Base-by-base conservation (phyloP, 2,113 vertebrate genomes). In the Anolis sagrei region DNA sequence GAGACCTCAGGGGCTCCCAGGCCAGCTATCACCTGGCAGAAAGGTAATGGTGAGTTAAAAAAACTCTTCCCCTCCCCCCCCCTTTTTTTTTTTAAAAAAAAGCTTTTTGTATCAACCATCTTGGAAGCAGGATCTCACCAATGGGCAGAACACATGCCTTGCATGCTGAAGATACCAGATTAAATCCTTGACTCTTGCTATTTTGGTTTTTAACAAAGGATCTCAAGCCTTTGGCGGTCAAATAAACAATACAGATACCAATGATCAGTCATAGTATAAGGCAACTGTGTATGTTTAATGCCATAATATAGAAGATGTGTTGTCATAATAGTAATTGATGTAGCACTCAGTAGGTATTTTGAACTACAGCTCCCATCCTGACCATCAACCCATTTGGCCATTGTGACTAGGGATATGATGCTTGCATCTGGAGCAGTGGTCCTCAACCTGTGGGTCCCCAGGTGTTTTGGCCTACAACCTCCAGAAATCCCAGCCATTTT, bases 11-110 rank as follows among this genome's bases (percentile, higher is more conserved):
- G 99, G 77, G 99, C 99, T 0, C 99, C 99, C 0, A 96, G 98
- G 64, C 99, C 99, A 0, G 98, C 98, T 86, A 99, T 99, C 96
- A 98, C 98, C 16, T 99, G 98, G 98, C 98, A 99, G 95, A 99
- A 98, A 98, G 98, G 99, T 99, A 93, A 84, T 18, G 2, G 25
- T 54, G 32, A 14, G 19, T 2, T 32, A 64, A 11, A 4, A n/a
- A 75, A 1, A 66, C 16, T 39, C n/a, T 64, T 36, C 70, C 64
- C 61, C 61, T 4, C 5, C 25, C 39, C 39, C 39, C 39, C 2
- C 39, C 19, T 61, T 19, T 64, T 21, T 68, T 61, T 19, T 64
- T 21, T 68, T 68, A 16, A 16, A 58, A 58, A 44, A 58, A 61
- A 49, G 25, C 13, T 48, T 16, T 48, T 79, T 61, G 9, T 32